Percentiles rank a stretch among this genome's conserved stretches.
phyloP scores from a whole-genome alignment of 2,113 vertebrate species.

The Dermatemys mawii region DNA sequence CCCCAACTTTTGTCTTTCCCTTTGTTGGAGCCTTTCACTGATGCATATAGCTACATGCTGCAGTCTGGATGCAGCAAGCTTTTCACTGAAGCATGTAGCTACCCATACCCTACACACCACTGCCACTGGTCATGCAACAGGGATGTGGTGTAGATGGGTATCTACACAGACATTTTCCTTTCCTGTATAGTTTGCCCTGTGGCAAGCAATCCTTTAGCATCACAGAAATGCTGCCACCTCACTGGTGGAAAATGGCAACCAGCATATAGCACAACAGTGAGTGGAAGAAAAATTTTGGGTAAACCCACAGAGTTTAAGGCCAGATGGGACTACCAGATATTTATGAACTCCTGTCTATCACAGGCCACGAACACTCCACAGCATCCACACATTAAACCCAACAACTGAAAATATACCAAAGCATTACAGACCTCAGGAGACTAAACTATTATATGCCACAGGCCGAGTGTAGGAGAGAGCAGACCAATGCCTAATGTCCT shows the following conservation, averaged over 20 bases:
- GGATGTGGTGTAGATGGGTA: neutral
- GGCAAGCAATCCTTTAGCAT: neutral
- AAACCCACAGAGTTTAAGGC: neutral
- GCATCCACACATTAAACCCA: neutral
- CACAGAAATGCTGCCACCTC: neutral
- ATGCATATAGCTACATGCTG: neutral
- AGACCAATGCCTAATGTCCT: neutral
- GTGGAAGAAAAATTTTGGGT: neutral
- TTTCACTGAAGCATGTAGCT: neutral
- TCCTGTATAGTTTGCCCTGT: neutral
- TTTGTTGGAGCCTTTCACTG: neutral
- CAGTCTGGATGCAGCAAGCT: neutral
- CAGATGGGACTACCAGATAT: neutral
- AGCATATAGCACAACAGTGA: neutral
- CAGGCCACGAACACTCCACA: neutral
- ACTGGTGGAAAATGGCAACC: neutral
- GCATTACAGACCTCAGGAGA: neutral
- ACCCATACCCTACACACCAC: neutral
- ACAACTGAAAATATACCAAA: neutral
- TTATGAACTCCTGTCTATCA: neutral
- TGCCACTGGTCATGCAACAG: too few relatives aligned
- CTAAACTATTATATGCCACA: neutral
- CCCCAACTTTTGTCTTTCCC: neutral
- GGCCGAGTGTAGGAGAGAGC: neutral
- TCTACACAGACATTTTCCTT: neutral